A percentile compares a stretch with the other conserved stretches of the same genome.
These are phyloP conservation scores for Drosophila emarginata DNA, from an alignment of 2,888 invertebrate species.

Conservation along the genomic window DNA sequence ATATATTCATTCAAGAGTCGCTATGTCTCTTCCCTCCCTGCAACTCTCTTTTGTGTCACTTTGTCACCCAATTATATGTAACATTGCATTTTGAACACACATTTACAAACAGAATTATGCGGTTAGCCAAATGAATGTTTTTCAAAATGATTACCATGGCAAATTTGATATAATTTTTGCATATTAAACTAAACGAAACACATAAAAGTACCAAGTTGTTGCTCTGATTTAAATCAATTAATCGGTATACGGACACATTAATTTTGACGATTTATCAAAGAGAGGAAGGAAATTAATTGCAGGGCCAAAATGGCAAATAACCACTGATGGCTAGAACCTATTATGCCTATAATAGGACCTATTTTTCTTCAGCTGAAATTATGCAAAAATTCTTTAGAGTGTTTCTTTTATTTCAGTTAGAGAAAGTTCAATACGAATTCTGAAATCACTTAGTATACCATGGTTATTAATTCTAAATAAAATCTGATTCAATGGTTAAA, in stretches of 20 bases:
- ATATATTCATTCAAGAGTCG: constrained; percentile 22
- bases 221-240: neutral
- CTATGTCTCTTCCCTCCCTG: neutral
- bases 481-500: too few species aligned
- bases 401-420: too few species aligned
- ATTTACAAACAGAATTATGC: neutral
- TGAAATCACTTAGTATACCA: too few species aligned
- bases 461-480: too few species aligned
- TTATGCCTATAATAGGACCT: too few species aligned
- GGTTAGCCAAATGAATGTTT: constrained; percentile 1
- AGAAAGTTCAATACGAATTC: too few species aligned
- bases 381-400: too few species aligned
- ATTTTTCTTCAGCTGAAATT: too few species aligned
- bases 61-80: neutral
- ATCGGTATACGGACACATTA: neutral
- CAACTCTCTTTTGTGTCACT: neutral
- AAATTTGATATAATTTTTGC: neutral
- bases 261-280: neutral
- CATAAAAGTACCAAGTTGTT: neutral
- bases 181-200: neutral
- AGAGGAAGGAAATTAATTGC: too few species aligned
- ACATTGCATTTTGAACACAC: neutral
- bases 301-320: too few species aligned
- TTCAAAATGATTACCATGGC: neutral
- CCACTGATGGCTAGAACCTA: too few species aligned